Base-by-base conservation (phyloP, 2,797 vertebrate species). In the Columba guinea region DNA sequence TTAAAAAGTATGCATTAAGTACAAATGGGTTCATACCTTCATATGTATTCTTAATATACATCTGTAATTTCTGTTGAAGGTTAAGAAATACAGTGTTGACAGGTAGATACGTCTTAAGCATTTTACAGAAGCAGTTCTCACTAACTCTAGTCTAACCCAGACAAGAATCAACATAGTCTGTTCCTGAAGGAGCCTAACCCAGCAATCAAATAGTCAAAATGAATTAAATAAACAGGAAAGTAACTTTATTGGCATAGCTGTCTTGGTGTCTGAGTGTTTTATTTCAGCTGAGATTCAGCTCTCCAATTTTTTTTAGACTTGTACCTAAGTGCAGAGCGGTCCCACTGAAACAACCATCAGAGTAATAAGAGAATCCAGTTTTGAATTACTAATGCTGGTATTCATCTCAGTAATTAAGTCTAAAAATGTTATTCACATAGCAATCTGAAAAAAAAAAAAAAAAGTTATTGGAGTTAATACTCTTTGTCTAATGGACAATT, bases 301-400 rank as follows among this genome's bases (percentile, higher is more conserved):
- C 27, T 19, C 18, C 7, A 76, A 2, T 82, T 79, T 76, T 89
- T 69, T 82, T 89, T 48, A 76, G 48, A 51, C 73, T 24, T n/a
- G 13, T 79, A 53, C 51, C 41, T 55, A 67, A 71, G 24, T 44
- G 35, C 39, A 83, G 67, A 71, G n/a, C 26, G 21, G 51, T 89
- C 49, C 67, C 53, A 60, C 48, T 81, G 80, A 91, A 94, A 75
- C 18, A 90, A n/a, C 39, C 58, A 27, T 35, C 34, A 68, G 26
- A 53, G 46, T 30, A 77, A 49, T 84, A 88, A 58, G 11, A 80
- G 55, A 88, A 62, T 44, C 59, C 59, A 59, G 21, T 53, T 96
- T 79, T 95, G 68, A 86, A 88, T 81, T 90, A 48, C 44, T 91
- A 85, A 83, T 85, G 68, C 17, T 87, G 18, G 26, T 87, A 34